Conservation (phyloP, 2,113 vertebrate species). For the Chaetodon auriga region DNA sequence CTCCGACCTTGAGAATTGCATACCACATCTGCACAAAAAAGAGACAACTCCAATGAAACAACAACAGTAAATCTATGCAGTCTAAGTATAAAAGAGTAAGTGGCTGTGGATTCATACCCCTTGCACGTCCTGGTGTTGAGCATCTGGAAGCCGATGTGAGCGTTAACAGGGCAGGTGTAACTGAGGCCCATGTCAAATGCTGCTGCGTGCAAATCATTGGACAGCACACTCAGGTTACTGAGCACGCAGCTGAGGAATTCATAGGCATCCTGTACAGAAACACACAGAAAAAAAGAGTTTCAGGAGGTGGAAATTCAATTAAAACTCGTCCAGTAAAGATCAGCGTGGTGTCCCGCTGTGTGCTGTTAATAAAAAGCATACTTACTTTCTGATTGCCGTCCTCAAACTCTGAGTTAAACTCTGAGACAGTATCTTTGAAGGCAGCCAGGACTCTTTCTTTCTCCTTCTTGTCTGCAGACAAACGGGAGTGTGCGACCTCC, state of each 20-base stretch:
- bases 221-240: no score
- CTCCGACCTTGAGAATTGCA: neutral
- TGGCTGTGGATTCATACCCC: neutral
- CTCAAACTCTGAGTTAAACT: neutral
- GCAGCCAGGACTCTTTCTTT: neutral
- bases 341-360: no score
- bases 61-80: no score
- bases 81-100: neutral
- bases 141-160: neutral
- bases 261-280: constrained; percentile 14
- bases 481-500: neutral
- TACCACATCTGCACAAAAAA: constrained; percentile 11
- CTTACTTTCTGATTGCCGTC: neutral
- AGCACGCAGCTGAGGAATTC: constrained; percentile 27
- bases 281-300: neutral
- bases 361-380: neutral
- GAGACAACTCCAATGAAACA: neutral
- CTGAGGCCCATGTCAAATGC: neutral
- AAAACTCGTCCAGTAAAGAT: neutral
- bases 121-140: neutral
- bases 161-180: neutral
- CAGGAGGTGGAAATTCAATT: neutral
- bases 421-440: neutral
- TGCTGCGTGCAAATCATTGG: no score
- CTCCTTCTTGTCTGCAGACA: rapidly evolving